Conservation (phyloP, 2,797 vertebrate species). For the Sebastes trivittatus region DNA sequence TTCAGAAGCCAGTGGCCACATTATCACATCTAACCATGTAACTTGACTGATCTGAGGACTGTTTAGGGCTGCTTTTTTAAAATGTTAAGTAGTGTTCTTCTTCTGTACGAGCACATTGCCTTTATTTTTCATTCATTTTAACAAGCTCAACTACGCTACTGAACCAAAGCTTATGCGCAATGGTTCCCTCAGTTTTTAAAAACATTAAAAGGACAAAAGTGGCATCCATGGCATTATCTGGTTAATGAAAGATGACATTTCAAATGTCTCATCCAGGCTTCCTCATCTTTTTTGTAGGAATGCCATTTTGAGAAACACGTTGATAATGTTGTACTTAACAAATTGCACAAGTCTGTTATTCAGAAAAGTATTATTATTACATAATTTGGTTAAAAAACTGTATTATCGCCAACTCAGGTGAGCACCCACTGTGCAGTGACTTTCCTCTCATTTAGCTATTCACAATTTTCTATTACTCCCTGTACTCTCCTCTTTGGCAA, state of each 20-base stretch:
- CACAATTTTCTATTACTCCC: conserved; percentile 8
- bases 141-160: neutral
- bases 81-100: neutral
- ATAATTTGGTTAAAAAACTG: neutral
- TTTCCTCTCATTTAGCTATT: conserved; percentile 2
- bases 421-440: conserved; percentile 1
- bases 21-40: neutral
- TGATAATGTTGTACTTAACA: neutral
- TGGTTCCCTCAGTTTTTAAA: neutral
- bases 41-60: neutral
- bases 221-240: neutral
- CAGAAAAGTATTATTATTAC: neutral
- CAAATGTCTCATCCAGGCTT: neutral
- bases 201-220: neutral
- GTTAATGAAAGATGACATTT: conserved; percentile 1
- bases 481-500: neutral
- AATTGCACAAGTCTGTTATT: neutral
- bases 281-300: neutral
- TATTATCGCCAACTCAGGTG: neutral
- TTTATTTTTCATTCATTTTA: neutral
- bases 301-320: neutral
- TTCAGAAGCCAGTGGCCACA: neutral
- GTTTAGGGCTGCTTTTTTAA: neutral
- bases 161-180: neutral
- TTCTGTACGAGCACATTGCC: neutral